phyloP scores from a whole-genome alignment of 2,888 invertebrate genomes.

The Sycophila texana region DNA sequence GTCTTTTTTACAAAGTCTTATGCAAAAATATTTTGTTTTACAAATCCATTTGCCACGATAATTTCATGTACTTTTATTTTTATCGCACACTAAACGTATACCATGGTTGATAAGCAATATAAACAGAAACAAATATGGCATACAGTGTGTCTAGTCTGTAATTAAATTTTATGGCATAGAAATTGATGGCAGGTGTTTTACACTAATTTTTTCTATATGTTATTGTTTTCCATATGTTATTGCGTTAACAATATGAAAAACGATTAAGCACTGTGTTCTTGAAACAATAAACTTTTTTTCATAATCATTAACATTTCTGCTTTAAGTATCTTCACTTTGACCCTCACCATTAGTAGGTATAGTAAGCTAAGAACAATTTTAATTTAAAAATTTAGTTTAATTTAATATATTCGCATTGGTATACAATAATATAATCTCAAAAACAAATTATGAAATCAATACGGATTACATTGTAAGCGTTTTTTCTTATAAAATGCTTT shows the following conservation, averaged over 20 bases:
- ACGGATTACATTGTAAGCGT: constrained; percentile 42
- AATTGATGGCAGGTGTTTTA: constrained; percentile 41
- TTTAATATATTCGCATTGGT: constrained; percentile 33
- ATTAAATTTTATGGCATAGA: constrained; percentile 33
- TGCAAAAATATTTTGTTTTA: constrained; percentile 9
- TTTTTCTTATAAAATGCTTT: constrained; percentile 42
- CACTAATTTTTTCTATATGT: constrained; percentile 46
- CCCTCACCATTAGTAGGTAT: not conserved
- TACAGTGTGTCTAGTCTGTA: constrained; percentile 54
- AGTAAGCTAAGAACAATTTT: not conserved
- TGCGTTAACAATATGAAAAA: constrained; percentile 36
- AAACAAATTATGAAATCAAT: constrained; percentile 42
- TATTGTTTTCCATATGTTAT: constrained; percentile 46
- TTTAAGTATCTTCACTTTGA: not conserved
- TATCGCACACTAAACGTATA: constrained; percentile 34
- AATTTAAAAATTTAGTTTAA: constrained; percentile 17
- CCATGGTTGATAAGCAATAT: constrained; percentile 36
- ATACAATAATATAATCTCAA: constrained; percentile 32
- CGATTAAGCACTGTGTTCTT: constrained; percentile 52
- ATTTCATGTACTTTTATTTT: constrained; percentile 25
- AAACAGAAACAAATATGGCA: constrained; percentile 28
- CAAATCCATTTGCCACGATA: constrained; percentile 14
- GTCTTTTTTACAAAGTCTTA: constrained; percentile 19
- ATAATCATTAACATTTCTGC: constrained; percentile 23
- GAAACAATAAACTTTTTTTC: constrained; percentile 54